These are phyloP conservation scores for Aradophagus sp. DNA, from an alignment of 1,140 invertebrate species.

Conservation along the genomic window DNA sequence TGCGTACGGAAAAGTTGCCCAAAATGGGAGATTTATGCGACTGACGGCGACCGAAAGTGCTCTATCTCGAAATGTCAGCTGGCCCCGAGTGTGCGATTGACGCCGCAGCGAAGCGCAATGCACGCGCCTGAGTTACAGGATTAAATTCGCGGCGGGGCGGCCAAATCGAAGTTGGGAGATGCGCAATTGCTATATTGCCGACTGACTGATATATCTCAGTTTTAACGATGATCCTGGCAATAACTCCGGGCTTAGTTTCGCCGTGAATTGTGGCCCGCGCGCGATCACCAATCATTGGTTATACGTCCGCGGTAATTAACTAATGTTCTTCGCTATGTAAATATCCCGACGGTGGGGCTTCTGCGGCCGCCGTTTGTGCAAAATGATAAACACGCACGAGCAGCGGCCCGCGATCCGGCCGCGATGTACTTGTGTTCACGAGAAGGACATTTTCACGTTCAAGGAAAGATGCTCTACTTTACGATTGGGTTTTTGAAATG, in stretches of 20 bases:
- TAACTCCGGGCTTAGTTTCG: constrained; percentile 72
- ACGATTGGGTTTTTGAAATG: too few relatives aligned
- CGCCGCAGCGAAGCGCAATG: constrained; percentile 41
- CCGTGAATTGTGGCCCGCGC: constrained; percentile 68
- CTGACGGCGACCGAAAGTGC: constrained; percentile 15
- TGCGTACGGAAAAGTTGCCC: constrained; percentile 16
- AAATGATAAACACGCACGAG: constrained; percentile 14
- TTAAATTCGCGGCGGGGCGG: constrained; percentile 40
- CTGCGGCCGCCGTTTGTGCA: constrained; percentile 20
- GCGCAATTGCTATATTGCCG: constrained; percentile 39
- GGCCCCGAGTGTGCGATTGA: constrained; percentile 46
- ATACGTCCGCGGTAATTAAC: constrained; percentile 72
- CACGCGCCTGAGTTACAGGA: constrained; percentile 54
- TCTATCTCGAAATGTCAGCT: constrained; percentile 53
- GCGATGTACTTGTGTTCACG: background rate
- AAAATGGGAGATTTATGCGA: constrained; percentile 38
- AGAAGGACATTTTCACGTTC: too few relatives aligned
- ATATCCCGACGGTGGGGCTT: constrained; percentile 58
- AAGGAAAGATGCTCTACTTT: too few relatives aligned
- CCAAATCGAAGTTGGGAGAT: constrained; percentile 21
- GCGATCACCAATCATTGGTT: constrained; percentile 74
- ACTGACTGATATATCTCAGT: constrained; percentile 73
- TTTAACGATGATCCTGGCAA: constrained; percentile 75
- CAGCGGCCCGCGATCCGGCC: constrained; percentile 2
- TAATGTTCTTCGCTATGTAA: constrained; percentile 74